Base-by-base conservation (phyloP, 1,140 invertebrate genomes). In the Paralvinella palmiformis region DNA sequence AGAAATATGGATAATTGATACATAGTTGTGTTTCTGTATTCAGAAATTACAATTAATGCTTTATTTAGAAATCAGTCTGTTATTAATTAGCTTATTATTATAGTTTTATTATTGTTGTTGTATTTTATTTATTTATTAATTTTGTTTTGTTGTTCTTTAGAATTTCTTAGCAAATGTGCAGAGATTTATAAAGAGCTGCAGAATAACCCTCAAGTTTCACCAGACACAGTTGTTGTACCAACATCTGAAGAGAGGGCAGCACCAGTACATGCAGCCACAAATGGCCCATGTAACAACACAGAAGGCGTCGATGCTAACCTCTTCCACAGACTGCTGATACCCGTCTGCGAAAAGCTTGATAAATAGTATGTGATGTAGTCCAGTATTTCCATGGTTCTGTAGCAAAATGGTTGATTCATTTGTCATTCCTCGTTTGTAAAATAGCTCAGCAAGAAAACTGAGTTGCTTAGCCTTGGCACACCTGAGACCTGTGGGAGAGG, bases 201-300 rank as follows among this genome's bases (percentile, higher is more conserved):
- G 2, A 70, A 74, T 63, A 73, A 72, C 3, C 64, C 71, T 37
- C 65, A 71, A 31, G 78, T 73, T 58, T 74, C 75, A 0, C 59
- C 73, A 0, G 77, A 78, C 37, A 72, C 76, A 4, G 78, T 79
- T 15, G 75, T 79, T 35, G 76, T 79, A 4, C 77, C 77, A 10
- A 70, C 73, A n/a, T 72, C 73, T n/a, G 72, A 71, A 31, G 67
- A 63, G 31, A 24, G 22, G 20, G 20, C 58, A 10, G 24, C 35
- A 31, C 33, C 35, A 29, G 24, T 33, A 10, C 32, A 7, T 22
- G 27, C 35, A 60, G 15, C 50, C 13, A 29, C 56, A 71, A 66
- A 58, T 67, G 72, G 31, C 62, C 10, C 70, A 37, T 69, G 70
- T 29, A 10, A 20, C 13, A 35, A 35, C 31, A 59, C 65, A 10